Evolutionary conservation across 92 coral and sea anemone genomes (phyloP), one percentile per base, ranked within the genome.

Genomic region (Palythoa caribaeorum): DNA sequence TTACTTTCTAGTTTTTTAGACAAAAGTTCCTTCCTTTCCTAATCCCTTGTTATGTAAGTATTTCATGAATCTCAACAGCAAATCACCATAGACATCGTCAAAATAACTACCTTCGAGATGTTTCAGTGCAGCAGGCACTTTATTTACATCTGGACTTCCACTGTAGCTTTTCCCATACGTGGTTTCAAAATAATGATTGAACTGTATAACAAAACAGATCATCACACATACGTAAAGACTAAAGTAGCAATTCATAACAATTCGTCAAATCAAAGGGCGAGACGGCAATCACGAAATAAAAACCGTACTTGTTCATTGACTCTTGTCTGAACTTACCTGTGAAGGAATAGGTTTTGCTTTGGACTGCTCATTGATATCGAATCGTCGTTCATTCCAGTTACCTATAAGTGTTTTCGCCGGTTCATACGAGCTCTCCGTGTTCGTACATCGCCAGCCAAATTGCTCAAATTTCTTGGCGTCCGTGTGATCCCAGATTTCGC

Each of bases 401-500:
- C 99, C 99, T 35, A 97, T 80, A 36, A 97, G 89, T 7, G 98
- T 95, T 15, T 88, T 91, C 5, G 94, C 93, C 86, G 96, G 93
- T 17, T 85, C 81, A 84, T 95, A 97, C 14, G 98, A 94, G 52
- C 97, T 95, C 73, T 97, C 99, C 39, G 94, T 97, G 51, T 94
- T 97, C 19, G 99, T 97, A 89, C 99, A 97, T 54, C 99, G 88
- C 99, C 99, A 95, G 21, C 99, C 99, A 63, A 97, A 97, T 84
- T 97, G 99, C 21, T 92, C 87, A 71, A 97, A 96, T 59, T 97
- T 97, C 62, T 95, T 91, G 44, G 80, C 97, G 65, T 97, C 99
- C 12, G 99, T 97, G 71, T 97, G 99, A 85, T 97, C 99, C 99
- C 99, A 97, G 44, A 97, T 96, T 81, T 97, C 98, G 15, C 99